These are phyloP conservation scores for Zaprionus ghesquierei DNA, from an alignment of 1,140 invertebrate genomes.

Conservation along the genomic window DNA sequence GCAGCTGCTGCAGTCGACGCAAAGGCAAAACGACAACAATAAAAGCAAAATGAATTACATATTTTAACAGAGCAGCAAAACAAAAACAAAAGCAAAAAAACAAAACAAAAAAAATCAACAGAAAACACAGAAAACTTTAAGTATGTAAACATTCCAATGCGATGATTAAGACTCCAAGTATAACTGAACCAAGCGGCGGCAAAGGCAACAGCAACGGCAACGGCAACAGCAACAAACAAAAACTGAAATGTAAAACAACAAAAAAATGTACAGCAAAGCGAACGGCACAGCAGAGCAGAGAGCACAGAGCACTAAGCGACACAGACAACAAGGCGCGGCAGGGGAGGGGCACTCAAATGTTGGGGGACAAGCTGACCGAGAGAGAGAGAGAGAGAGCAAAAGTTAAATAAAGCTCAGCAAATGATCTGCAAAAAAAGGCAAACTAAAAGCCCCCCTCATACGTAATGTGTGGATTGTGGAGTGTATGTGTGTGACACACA, in stretches of 20 bases:
- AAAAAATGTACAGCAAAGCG: conserved; percentile 51
- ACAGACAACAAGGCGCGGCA: conserved; percentile 26
- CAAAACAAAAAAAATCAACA: conserved; percentile 44
- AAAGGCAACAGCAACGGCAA: conserved; percentile 36
- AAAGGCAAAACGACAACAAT: conserved; percentile 37
- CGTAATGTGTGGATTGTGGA: conserved; percentile 77
- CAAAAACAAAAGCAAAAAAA: conserved; percentile 32
- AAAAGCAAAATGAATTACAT: conserved; percentile 77
- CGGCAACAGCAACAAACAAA: conserved; percentile 39
- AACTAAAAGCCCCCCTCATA: conserved; percentile 69
- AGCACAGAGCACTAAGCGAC: no score
- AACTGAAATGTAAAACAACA: conserved; percentile 11
- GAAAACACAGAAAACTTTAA: conserved; percentile 50
- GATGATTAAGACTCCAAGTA: conserved; percentile 82
- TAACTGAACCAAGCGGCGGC: conserved; percentile 60
- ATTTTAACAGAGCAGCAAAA: conserved; percentile 57
- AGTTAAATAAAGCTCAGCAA: conserved; percentile 78
- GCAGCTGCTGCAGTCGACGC: conserved; percentile 14
- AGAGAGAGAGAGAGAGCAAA: conserved; percentile 58
- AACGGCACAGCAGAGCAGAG: background rate
- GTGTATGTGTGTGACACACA: no score
- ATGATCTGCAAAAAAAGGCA: conserved; percentile 72
- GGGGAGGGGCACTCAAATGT: conserved; percentile 15
- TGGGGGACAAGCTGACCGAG: conserved; percentile 49
- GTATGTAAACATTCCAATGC: conserved; percentile 78